Base-by-base conservation (phyloP, 2,797 vertebrate species). In the Chaenodraco wilsoni region DNA sequence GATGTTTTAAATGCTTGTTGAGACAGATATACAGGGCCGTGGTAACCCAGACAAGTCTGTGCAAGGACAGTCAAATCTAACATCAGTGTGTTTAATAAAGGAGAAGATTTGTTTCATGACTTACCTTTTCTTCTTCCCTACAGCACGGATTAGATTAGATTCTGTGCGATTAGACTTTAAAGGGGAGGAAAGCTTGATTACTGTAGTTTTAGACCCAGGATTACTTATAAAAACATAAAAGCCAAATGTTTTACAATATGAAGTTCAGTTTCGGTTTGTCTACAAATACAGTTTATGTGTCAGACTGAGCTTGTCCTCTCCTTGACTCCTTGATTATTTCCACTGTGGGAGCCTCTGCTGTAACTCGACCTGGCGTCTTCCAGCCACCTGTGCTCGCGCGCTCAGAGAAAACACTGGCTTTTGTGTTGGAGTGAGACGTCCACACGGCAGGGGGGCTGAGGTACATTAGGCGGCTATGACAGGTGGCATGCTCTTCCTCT, bases 351-450 rank as follows among this genome's bases (percentile, higher is more conserved):
- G 79, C 71, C 6, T 17, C 63, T 71, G 57, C 82, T 83, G 87
- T 89, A 92, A 93, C 88, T 80, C 57, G 85, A 92, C 83, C 92
- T 89, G 63, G 76, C 72, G 82, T 83, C 73, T 76, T 89, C 66
- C 77, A 76, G 85, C 90, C 95, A 95, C 94, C 94, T 95, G 95
- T 94, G 94, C 87, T 90, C 74, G 82, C 83, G 60, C 44, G 81
- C 79, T 80, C 72, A 85, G 88, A 81, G 91, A 90, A 90, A 93
- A 94, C 93, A 93, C 84, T 86, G 79, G 83, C 86, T 88, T 92
- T 92, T 93, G 93, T 95, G 89, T 92, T 83, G 82, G 79, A 86
- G 86, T 81, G 87, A 92, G 93, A 93, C 86, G 68, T 90, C 84
- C 85, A 49, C 91, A 89, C 91, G 61, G 81, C 85, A 65, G 91